Base-by-base conservation (phyloP, 2,888 invertebrate species). In the Serripes groenlandicus region DNA sequence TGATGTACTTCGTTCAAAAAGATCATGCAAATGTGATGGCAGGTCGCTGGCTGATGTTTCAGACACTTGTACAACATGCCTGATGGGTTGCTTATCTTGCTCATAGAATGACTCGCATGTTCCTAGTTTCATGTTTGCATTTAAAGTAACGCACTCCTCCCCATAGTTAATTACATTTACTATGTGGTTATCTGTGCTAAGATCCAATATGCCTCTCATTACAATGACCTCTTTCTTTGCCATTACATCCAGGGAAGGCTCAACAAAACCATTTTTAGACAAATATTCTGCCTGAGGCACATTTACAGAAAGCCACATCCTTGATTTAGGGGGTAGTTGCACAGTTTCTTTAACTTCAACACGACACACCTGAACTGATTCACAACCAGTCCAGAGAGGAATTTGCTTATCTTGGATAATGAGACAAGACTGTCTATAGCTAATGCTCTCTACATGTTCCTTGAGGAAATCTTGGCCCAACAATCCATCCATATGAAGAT, bases 381-480 rank as follows among this genome's bases (percentile, higher is more conserved):
- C 23, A 15, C 74, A 62, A 32, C 49, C 74, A 60, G 49, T 64
- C 62, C 64, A 74, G 21, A 64, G 32, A 28, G 64, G 64, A 7
- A 62, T 37, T 42, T n/a, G 23, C 23, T 64, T 60, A 49, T 62
- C 28, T 26, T 60, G 32, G 23, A 74, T 49, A 3, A 49, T n/a
- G 15, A 74, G 64, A 74, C 74, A 74, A n/a, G 42, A 49, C 18
- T 60, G 62, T 30, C 49, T 62, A 49, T 74, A 74, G 30, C 64
- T 74, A 9, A 74, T 74, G 23, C 49, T 74, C 23, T 74, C 62
- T 28, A 74, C 74, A 74, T 74, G 28, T 23, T 35, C 11, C 11
- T 30, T 26, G n/a, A 62, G 56, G 49, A 74, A 74, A 32, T 74
- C 74, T 37, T 74, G 74, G n/a, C 74, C 74, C n/a, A 62, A n/a